Conservation (phyloP, 2,888 invertebrate species). For the Diploptera punctata region DNA sequence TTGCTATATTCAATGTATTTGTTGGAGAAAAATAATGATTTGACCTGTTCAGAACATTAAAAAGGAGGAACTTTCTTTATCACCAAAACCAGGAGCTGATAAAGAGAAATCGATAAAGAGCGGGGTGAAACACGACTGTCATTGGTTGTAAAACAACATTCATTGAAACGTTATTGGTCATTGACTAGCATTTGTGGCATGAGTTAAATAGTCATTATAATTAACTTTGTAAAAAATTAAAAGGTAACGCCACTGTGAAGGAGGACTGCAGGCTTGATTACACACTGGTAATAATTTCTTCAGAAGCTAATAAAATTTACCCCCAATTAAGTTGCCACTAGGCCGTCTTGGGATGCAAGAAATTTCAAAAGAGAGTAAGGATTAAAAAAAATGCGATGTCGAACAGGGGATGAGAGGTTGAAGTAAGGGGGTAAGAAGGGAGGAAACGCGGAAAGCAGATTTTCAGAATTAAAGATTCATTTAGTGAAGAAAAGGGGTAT, state of each 20-base stretch:
- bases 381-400: not conserved
- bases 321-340: constrained; percentile 2
- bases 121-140: too few species aligned
- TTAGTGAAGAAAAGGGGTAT: not conserved
- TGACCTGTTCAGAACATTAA: too few species aligned
- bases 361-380: constrained; percentile 2
- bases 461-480: not conserved
- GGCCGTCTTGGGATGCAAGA: not conserved
- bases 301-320: constrained; percentile 4
- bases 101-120: too few species aligned
- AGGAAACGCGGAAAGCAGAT: not conserved
- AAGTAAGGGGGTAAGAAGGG: not conserved
- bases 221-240: too few species aligned
- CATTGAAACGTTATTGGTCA: too few species aligned
- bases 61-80: too few species aligned
- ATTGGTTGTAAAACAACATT: too few species aligned
- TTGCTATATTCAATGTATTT: too few species aligned
- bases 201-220: too few species aligned
- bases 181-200: too few species aligned
- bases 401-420: not conserved
- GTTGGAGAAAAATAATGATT: too few species aligned
- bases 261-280: not conserved
- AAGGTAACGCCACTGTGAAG: not conserved
- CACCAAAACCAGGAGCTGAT: too few species aligned
- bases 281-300: constrained; percentile 20